Evolutionary conservation across 1,140 invertebrate species (phyloP).

Genomic region (Aradophagus sp.): DNA sequence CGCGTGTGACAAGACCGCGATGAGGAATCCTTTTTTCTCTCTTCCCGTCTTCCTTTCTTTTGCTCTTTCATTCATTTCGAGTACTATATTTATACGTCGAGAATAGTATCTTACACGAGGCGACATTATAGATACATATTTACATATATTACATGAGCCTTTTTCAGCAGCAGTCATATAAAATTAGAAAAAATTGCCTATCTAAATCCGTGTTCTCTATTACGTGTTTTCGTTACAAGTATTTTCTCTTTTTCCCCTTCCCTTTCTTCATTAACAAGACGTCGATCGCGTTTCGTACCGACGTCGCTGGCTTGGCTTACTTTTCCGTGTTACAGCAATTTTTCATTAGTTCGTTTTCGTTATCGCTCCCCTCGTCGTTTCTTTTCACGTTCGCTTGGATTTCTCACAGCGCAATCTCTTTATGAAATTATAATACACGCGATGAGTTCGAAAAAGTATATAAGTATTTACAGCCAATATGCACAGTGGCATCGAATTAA

Average conservation of each 20-base stretch:
- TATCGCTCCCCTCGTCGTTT: conserved; percentile 19
- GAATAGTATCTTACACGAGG: conserved; percentile 74
- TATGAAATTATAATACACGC: conserved; percentile 52
- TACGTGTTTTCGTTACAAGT: conserved; percentile 44
- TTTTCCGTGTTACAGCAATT: background rate
- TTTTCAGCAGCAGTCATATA: conserved; percentile 67
- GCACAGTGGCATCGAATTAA: conserved; percentile 51
- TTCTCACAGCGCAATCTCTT: conserved; percentile 43
- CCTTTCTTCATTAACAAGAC: conserved; percentile 37
- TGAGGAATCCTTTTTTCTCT: conserved; percentile 44
- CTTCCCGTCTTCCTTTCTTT: background rate
- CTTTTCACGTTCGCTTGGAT: conserved; percentile 16
- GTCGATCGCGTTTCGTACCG: conserved; percentile 17
- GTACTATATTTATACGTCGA: conserved; percentile 61
- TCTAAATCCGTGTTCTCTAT: conserved; percentile 61
- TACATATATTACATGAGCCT: conserved; percentile 74
- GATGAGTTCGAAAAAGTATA: conserved; percentile 49
- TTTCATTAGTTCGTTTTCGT: conserved; percentile 8
- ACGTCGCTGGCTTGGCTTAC: too few relatives aligned
- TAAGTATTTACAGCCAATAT: conserved; percentile 57
- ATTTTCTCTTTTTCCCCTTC: too few relatives aligned
- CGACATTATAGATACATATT: conserved; percentile 73
- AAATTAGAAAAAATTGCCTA: conserved; percentile 73
- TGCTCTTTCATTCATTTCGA: conserved; percentile 60
- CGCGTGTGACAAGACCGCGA: conserved; percentile 55